Base-by-base conservation (phyloP, 1,140 invertebrate species). In the Bombus confusus region DNA sequence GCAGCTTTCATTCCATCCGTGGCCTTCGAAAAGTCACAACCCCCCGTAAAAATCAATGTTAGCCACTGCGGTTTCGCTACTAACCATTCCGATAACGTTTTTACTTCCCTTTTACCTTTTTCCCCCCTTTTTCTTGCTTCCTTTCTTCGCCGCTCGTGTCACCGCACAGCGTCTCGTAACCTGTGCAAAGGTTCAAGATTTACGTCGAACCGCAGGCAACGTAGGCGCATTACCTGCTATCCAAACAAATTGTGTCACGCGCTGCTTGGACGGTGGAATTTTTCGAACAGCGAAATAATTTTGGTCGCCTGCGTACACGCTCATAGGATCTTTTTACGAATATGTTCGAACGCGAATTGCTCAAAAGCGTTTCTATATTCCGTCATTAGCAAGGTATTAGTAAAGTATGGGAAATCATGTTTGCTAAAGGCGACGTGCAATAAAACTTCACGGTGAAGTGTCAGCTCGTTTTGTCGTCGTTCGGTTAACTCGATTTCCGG, bases 1-100 rank as follows among this genome's bases (percentile, higher is more conserved):
- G 80, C 80, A 88, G 71, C 83, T 83, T 89, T 83, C 82, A 88
- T 86, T 86, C 86, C 79, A 87, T 81, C 74, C 80, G 77, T 87
- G 86, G 87, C 88, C 89, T 89, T 91, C 86, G 89, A 89, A 85
- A 87, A 86, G 77, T 88, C 86, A 85, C 89, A 89, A 86, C 85
- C 92, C 64, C 86, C 71, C 85, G 81, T 82, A 85, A 92, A 92
- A 92, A 92, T 92, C 92, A 91, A 92, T 92, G 92, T 88, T 89
- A 91, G 82, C 72, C 73, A 74, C 83, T 89, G 73, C 79, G 85
- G 89, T 91, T 85, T 86, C 85, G 85, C 86, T 92, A 91, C 91
- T 91, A 91, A 85, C 90, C 91, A 66, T 91, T 84, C 88, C 86
- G 91, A 90, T 91, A 92, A 92, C 90, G 90, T 90, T 41, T 64